Evolutionary conservation across 1,140 invertebrate genomes (phyloP), one percentile per base, ranked within the genome.

Genomic region (Hylaeus volcanicus): DNA sequence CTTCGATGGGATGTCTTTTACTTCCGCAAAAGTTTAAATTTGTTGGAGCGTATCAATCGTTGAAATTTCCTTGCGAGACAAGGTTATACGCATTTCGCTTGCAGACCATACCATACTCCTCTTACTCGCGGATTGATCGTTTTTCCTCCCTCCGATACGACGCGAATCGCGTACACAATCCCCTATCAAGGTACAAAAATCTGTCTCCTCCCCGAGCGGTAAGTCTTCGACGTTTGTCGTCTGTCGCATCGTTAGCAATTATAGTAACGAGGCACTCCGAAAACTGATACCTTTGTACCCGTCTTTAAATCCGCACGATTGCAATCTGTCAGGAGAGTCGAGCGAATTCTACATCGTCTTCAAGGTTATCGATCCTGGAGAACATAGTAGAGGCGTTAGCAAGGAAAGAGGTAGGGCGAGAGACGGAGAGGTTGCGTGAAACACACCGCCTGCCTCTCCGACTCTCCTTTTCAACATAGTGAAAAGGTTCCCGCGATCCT

Each of bases 321-420:
- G 58, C 78, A 74, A 86, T 82, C 71, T 45, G 56, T 79, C 61
- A 61, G 41, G 61, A 74, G 70, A 53, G 48, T 64, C 41, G 72
- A 63, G 74, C 53, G 58, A 60, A 41, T 81, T 74, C 66, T 60
- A 76, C 74, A 55, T 51, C 73, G 73, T 81, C 76, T 72, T 86
- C 86, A 88, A 88, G 87, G 84, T 88, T 88, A 88, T 88, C 86
- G 81, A 81, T 87, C 73, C 72, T 75, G 39, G 43, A 65, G 73
- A 72, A 72, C 63, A 39, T 43, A 12, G 63, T 9, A 43, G 43
- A 71, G 45, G 65, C 48, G 39, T 58, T n/a, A 14, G 72, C 45
- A 63, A 14, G 60, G 75, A 75, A 15, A 39, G 45, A 39, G 15
- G 56, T 11, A 56, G 43, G n/a, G 51, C 48, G 69, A 48, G 12